Evolutionary conservation across 2,888 invertebrate genomes (phyloP).

Genomic region (Galeruca laticollis): DNA sequence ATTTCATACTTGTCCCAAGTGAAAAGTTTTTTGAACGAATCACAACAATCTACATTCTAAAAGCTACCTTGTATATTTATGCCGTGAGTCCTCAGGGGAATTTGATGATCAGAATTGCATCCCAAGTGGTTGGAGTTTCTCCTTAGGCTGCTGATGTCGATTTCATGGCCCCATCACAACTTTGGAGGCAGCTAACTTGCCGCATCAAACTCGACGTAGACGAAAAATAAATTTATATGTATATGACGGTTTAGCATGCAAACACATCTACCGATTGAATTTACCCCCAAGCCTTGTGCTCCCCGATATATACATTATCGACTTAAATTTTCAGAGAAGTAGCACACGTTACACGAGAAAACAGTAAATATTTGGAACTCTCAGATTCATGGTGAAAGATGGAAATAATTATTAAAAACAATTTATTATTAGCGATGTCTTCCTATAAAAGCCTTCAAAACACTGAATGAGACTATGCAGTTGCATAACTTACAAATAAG

Average conservation of each 20-base stretch:
- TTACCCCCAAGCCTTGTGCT: constrained; percentile 28
- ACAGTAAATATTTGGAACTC: not conserved
- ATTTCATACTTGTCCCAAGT: too few species aligned
- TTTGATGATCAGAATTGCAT: constrained; percentile 11
- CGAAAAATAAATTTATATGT: constrained; percentile 54
- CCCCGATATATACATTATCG: constrained; percentile 17
- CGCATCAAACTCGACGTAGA: constrained; percentile 42
- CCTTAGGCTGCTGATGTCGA: constrained; percentile 20
- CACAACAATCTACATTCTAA: not conserved
- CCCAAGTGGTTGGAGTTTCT: constrained; percentile 23
- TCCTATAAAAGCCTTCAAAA: too few species aligned
- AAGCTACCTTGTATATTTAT: not conserved
- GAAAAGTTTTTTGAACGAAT: not conserved
- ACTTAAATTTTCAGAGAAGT: constrained; percentile 7
- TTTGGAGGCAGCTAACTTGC: constrained; percentile 23
- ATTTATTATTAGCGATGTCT: too few species aligned
- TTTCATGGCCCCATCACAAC: constrained; percentile 20
- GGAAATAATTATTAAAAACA: too few species aligned
- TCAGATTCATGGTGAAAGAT: too few species aligned
- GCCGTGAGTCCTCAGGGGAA: not conserved
- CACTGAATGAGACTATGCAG: too few species aligned
- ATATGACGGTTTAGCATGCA: constrained; percentile 52
- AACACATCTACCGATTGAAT: constrained; percentile 54
- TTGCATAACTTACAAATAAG: too few species aligned
- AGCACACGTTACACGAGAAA: not conserved